A percentile compares a stretch with the other conserved stretches of the same genome.
Evolutionary conservation across 2,797 vertebrate genomes (phyloP).

Genomic region (Clarias platycephalus): DNA sequence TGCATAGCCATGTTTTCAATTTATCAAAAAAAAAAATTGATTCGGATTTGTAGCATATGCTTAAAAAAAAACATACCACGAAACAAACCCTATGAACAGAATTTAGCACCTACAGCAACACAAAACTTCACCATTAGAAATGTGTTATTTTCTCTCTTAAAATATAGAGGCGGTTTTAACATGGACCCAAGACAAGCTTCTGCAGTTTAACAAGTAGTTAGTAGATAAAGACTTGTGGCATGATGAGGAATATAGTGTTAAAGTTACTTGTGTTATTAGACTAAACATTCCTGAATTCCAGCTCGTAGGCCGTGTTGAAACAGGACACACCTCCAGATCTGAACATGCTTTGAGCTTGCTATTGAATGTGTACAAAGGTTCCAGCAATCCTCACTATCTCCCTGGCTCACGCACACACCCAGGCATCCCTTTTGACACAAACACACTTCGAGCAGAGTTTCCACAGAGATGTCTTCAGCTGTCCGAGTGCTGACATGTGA

Average conservation of each 20-base stretch:
- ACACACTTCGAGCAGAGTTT: constrained; percentile 35
- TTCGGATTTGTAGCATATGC: neutral
- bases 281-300: neutral
- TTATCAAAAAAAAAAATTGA: neutral
- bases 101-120: neutral
- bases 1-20: neutral
- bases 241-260: neutral
- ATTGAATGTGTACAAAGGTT: constrained; percentile 4
- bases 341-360: neutral
- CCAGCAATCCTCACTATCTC: neutral
- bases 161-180: neutral
- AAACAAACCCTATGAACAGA: neutral
- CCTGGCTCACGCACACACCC: neutral
- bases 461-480: constrained; percentile 70
- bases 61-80: too few relatives aligned
- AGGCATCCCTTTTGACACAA: neutral
- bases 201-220: too few relatives aligned
- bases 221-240: neutral
- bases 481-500: constrained; percentile 51
- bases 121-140: neutral
- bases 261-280: neutral
- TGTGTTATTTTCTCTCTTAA: neutral
- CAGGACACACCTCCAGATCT: neutral
- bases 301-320: neutral
- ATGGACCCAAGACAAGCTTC: neutral